Base-by-base conservation (phyloP, 2,113 vertebrate species). In the Grammomys surdaster region DNA sequence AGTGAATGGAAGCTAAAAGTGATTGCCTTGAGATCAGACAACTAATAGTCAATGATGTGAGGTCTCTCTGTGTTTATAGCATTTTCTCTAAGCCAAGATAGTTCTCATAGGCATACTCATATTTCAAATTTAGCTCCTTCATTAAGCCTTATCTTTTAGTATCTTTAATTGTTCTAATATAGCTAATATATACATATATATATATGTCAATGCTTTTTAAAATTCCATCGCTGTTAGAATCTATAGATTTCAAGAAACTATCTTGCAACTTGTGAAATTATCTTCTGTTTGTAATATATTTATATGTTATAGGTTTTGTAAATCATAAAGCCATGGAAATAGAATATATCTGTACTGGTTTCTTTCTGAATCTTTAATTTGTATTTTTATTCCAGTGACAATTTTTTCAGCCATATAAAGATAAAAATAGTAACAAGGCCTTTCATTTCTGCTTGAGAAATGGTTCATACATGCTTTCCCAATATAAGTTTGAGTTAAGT, bases 361-460 rank as follows among this genome's bases (percentile, higher is more conserved):
- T 93, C 90, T 65, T 73, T 77, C n/a, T 77, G 58, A 4, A 58
- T 58, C 72, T 76, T 94, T 87, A 80, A 43, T 92, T 80, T 88
- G 90, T 48, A 4, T 70, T 91, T 81, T 58, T 72, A 72, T 67
- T 51, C 24, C 48, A 80, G 77, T 60, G 20, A 70, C 46, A 43
- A 65, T 17, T 96, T 86, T 48, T 87, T 92, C 24, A 56, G 78
- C 4, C 51, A 69, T 60, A 78, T 33, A 26, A 20, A 82, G 78
- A 65, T 81, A 65, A 86, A 94, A 90, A 54, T 10, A 31, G 31
- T 82, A 40, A 19, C 19, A 72, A 70, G 92, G 67, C 28, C 60
- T 22, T 86, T 89, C 48, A 43, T 69, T 94, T 95, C 73, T 76
- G 36, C 43, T 88, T 84, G 19, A 92, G 60, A 90, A 90, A 88